A percentile compares a stretch with the other conserved stretches of the same genome.
phyloP scores from a whole-genome alignment of 2,113 vertebrate genomes.

The Salvator merianae region DNA sequence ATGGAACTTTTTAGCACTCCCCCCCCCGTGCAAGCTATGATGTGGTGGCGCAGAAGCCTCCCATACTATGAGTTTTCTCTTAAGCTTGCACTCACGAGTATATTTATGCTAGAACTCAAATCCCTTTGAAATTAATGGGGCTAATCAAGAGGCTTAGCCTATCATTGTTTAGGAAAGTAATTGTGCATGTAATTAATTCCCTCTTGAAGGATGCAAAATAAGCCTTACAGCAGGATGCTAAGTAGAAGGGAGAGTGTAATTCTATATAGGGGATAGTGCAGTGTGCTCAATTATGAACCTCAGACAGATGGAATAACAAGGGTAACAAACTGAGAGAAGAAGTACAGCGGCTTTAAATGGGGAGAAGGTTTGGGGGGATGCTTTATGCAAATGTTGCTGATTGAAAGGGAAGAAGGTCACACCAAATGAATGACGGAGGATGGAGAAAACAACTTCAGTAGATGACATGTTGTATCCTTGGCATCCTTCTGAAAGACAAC shows the following conservation, averaged over 20 bases:
- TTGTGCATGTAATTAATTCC: conserved; percentile 66
- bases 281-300: neutral
- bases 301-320: neutral
- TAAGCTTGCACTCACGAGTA: neutral
- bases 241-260: conserved; percentile 19
- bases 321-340: neutral
- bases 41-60: neutral
- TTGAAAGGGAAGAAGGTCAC: neutral
- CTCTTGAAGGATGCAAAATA: conserved; percentile 25
- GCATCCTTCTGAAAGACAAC: too few relatives aligned
- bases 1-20: neutral
- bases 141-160: conserved; percentile 34
- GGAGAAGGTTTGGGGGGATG: neutral
- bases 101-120: conserved; percentile 30
- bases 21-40: neutral
- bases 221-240: conserved; percentile 27
- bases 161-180: conserved; percentile 58
- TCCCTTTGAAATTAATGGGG: conserved; percentile 36
- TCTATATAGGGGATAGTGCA: conserved; percentile 1
- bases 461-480: neutral
- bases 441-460: neutral
- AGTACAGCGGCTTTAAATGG: neutral
- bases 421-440: neutral
- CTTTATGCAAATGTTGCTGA: neutral
- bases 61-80: neutral